Conservation (phyloP, 2,888 invertebrate genomes). For the Hypercompe scribonia region DNA sequence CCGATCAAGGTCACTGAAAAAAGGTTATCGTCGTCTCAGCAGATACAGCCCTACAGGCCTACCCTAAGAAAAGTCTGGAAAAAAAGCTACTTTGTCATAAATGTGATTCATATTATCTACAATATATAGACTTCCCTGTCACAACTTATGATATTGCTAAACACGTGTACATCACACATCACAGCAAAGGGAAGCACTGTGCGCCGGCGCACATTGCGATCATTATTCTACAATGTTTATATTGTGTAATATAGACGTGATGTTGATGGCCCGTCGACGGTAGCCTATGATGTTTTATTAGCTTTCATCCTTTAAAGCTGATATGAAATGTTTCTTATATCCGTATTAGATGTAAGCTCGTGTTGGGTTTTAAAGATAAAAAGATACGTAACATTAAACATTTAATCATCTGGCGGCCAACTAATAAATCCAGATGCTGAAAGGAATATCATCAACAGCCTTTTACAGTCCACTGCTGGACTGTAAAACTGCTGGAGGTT, state of each 20-base stretch:
- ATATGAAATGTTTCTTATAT: constrained; percentile 1
- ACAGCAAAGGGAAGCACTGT: constrained; percentile 9
- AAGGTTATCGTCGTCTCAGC: background rate
- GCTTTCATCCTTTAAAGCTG: constrained; percentile 22
- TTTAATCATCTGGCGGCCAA: background rate
- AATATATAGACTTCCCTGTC: background rate
- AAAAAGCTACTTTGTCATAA: background rate
- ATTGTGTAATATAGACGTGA: constrained; percentile 25
- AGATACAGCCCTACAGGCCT: background rate
- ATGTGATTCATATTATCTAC: background rate
- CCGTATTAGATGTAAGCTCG: constrained; percentile 3
- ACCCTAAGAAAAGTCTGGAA: background rate
- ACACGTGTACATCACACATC: constrained; percentile 7
- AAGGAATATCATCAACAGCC: too few species aligned
- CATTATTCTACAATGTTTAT: constrained; percentile 32
- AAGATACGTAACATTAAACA: background rate
- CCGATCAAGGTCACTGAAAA: background rate
- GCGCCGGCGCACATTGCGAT: constrained; percentile 9
- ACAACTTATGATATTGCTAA: constrained; percentile 4
- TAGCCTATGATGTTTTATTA: constrained; percentile 32
- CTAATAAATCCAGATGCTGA: background rate
- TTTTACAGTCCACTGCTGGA: too few species aligned
- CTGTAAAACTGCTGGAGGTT: too few species aligned
- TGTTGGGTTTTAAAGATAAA: background rate
- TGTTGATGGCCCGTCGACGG: constrained; percentile 21